phyloP scores from a whole-genome alignment of 2,113 vertebrate genomes.

The Poeciliopsis retropinna region DNA sequence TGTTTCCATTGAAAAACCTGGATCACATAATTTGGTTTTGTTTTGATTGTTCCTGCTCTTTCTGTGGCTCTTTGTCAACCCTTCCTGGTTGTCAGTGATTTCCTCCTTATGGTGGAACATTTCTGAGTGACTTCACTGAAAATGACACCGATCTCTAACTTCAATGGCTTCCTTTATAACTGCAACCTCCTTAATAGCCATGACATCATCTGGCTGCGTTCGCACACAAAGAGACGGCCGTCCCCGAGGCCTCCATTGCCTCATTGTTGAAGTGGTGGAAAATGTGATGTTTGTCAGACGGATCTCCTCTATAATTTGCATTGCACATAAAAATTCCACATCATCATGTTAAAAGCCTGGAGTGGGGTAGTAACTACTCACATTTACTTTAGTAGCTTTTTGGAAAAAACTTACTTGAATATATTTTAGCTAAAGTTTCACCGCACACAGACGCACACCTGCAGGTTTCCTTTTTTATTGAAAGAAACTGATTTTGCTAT shows the following conservation, averaged over 20 bases:
- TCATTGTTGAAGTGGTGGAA: slow-evolving; percentile 71
- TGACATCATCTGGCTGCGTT: slow-evolving; percentile 76
- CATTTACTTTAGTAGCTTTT: too few species aligned
- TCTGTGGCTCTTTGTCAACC: not conserved
- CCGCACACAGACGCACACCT: too few species aligned
- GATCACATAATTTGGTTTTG: not conserved
- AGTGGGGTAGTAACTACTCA: too few species aligned
- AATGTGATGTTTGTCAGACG: slow-evolving; percentile 61
- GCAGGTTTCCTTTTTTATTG: too few species aligned
- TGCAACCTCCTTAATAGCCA: slow-evolving; percentile 70
- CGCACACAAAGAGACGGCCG: slow-evolving; percentile 43
- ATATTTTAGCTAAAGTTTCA: too few species aligned
- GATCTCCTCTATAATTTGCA: slow-evolving; percentile 43
- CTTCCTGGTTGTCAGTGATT: slow-evolving; percentile 24
- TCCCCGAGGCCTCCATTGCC: slow-evolving; percentile 57
- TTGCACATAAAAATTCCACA: slow-evolving; percentile 30
- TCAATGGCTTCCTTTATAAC: slow-evolving; percentile 76
- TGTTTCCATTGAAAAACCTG: too few species aligned
- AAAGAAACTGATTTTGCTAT: too few species aligned
- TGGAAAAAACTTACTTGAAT: too few species aligned
- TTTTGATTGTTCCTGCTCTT: slow-evolving; percentile 1
- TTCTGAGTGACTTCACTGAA: slow-evolving; percentile 60
- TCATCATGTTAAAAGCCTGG: slow-evolving; percentile 28
- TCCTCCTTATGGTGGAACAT: slow-evolving; percentile 42
- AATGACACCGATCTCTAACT: slow-evolving; percentile 54